Conservation (phyloP, 2,797 vertebrate species). For the Centroberyx gerrardi region DNA sequence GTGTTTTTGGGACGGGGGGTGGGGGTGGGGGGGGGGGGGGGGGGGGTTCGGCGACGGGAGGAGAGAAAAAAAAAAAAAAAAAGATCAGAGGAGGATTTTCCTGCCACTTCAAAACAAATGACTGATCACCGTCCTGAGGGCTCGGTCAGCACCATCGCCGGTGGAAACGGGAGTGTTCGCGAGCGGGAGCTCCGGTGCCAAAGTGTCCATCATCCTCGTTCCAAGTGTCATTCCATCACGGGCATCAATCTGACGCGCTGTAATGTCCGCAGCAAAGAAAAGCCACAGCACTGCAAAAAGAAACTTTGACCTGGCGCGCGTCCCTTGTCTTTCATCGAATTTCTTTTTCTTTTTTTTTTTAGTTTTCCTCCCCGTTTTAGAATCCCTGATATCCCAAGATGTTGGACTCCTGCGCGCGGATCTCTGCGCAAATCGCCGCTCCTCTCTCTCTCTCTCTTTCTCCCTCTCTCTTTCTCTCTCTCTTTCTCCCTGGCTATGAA, state of each 20-base stretch:
- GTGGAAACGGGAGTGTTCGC: conserved; percentile 54
- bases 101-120: conserved; percentile 79
- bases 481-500: conserved; percentile 42
- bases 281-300: conserved; percentile 30
- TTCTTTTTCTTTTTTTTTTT: no score
- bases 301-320: conserved; percentile 73
- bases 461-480: conserved; percentile 62
- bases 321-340: conserved; percentile 17
- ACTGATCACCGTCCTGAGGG: conserved; percentile 75
- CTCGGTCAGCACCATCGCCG: conserved; percentile 74
- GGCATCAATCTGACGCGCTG: conserved; percentile 40
- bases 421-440: conserved; percentile 35
- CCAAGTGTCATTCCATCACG: conserved; percentile 74
- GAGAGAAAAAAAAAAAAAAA: not conserved
- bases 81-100: conserved; percentile 67
- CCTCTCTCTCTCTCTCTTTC: conserved; percentile 19
- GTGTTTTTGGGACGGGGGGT: not conserved
- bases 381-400: conserved; percentile 58
- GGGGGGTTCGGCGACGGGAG: conserved; percentile 20
- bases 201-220: conserved; percentile 77
- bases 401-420: conserved; percentile 51
- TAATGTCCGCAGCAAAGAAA: conserved; percentile 33
- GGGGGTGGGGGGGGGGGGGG: not conserved
- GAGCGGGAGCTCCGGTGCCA: conserved; percentile 66
- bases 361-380: not conserved